Conservation (phyloP, 1,140 invertebrate species). For the Drosophila parabipectinata region DNA sequence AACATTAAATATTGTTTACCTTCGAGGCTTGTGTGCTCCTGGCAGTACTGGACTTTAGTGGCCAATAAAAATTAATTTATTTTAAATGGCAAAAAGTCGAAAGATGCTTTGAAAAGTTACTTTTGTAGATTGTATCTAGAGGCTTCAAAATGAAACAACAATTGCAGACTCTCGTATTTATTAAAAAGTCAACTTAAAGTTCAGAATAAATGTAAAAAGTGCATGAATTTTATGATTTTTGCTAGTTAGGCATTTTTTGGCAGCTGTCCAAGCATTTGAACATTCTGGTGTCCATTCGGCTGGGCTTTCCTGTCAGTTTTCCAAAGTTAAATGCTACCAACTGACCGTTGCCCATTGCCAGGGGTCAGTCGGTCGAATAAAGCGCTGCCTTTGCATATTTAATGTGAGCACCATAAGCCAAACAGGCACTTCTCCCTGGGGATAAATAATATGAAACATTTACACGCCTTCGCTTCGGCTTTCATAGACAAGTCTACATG, state of each 20-base stretch:
- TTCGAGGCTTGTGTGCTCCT: conserved; percentile 15
- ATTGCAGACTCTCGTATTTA: background rate
- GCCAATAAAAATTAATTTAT: conserved; percentile 10
- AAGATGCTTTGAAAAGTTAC: background rate
- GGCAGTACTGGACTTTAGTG: conserved; percentile 18
- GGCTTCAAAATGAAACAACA: no score
- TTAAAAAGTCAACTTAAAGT: background rate
- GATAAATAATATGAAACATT: conserved; percentile 76
- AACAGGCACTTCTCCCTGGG: conserved; percentile 45
- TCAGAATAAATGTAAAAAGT: background rate
- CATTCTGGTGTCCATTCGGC: conserved; percentile 44
- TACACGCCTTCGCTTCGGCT: conserved; percentile 17
- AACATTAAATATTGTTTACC: conserved; percentile 71
- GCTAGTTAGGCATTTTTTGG: conserved; percentile 63
- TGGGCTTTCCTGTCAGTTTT: conserved; percentile 54
- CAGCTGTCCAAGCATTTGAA: conserved; percentile 65
- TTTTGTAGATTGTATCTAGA: background rate
- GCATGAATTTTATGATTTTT: conserved; percentile 40
- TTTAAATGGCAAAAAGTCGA: background rate
- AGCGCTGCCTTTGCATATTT: conserved; percentile 74
- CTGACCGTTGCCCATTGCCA: background rate
- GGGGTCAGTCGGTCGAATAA: conserved; percentile 54
- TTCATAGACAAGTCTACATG: conserved; percentile 32
- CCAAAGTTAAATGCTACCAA: background rate
- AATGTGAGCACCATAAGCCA: conserved; percentile 46